Evolutionary conservation across 2,888 invertebrate genomes (phyloP), one percentile per base, ranked within the genome.

Genomic region (Tinea pellionella): DNA sequence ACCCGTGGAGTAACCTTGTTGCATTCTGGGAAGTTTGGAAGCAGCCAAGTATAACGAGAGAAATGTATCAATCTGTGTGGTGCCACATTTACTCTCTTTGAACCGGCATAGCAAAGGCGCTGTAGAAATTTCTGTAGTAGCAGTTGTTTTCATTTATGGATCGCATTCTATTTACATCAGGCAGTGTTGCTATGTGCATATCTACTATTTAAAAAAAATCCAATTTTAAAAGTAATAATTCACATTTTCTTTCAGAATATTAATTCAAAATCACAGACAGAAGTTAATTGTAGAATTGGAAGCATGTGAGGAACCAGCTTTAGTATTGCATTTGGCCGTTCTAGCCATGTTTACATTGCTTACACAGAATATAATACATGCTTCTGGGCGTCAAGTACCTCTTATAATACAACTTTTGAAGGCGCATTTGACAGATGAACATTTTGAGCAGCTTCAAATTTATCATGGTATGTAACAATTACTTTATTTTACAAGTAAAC

Each of bases 341-440:
- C 84, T 96, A 63, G 89, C 96, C 47, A 89, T 97, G 61, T 97
- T 96, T 72, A 94, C 94, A 59, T 90, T 91, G 9, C 88, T 92
- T 1, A 95, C 94, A 0, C 94, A 95, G 67, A 91, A 89, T 66
- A 94, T 96, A 88, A 73, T 98, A 24, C 96, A 98, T 78, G 96
- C 96, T 12, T 97, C 98, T 24, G 99, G 99, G 0, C 92, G 96
- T 74, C 96, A 96, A 82, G 96, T 99, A 11, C 92, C 96, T 0
- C 88, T 92, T 15, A 90, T 98, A 65, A 88, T 98, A 55, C 73
- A 89, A 0, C 94, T 91, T 74, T 88, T 98, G 59, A 91, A 92
- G 64, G 85, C 89, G 18, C 90, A 91, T 66, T 77, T 98, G 59
- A 90, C 89, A 62, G 85, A 88, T 19, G 92, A 93, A 6, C 90